Percentiles rank a stretch among this genome's conserved stretches.
Evolutionary conservation across 2,888 invertebrate species (phyloP).

Genomic region (Dryobota labecula): DNA sequence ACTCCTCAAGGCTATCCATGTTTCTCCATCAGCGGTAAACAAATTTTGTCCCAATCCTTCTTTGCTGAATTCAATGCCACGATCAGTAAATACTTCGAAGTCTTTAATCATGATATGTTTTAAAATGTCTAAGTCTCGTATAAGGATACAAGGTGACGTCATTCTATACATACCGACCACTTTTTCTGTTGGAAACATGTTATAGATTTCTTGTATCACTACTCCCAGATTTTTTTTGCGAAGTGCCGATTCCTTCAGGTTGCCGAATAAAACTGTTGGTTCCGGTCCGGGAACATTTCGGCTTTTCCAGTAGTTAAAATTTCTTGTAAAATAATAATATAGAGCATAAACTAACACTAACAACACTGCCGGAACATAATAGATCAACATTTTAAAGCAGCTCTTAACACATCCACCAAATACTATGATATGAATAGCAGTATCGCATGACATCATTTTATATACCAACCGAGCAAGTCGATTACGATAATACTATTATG

Average conservation of each 20-base stretch:
- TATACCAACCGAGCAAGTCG: slow-evolving; percentile 12
- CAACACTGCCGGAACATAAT: slow-evolving; percentile 38
- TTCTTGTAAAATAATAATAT: slow-evolving; percentile 73
- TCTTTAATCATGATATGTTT: slow-evolving; percentile 80
- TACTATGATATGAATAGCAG: slow-evolving; percentile 18
- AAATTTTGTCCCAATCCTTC: slow-evolving; percentile 75
- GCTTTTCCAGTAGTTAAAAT: slow-evolving; percentile 76
- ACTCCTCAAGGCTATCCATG: slow-evolving; percentile 74
- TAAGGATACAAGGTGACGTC: slow-evolving; percentile 73
- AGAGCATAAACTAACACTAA: slow-evolving; percentile 45
- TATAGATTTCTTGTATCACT: slow-evolving; percentile 32
- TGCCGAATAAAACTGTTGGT: slow-evolving; percentile 75
- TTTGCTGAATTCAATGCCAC: slow-evolving; percentile 74
- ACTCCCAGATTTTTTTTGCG: slow-evolving; percentile 30
- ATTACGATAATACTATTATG: slow-evolving; percentile 4
- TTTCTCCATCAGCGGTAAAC: slow-evolving; percentile 75
- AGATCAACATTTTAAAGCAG: slow-evolving; percentile 32
- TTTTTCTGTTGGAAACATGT: slow-evolving; percentile 74
- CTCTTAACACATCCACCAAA: not conserved
- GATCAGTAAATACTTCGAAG: slow-evolving; percentile 75
- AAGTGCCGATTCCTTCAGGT: slow-evolving; percentile 64
- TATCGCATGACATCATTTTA: slow-evolving; percentile 19
- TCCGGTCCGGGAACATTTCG: slow-evolving; percentile 71
- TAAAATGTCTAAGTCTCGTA: slow-evolving; percentile 78
- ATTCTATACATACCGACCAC: slow-evolving; percentile 77